Evolutionary conservation across 2,888 invertebrate genomes (phyloP), one percentile per base, ranked within the genome.

Genomic region (Agrochola lota): DNA sequence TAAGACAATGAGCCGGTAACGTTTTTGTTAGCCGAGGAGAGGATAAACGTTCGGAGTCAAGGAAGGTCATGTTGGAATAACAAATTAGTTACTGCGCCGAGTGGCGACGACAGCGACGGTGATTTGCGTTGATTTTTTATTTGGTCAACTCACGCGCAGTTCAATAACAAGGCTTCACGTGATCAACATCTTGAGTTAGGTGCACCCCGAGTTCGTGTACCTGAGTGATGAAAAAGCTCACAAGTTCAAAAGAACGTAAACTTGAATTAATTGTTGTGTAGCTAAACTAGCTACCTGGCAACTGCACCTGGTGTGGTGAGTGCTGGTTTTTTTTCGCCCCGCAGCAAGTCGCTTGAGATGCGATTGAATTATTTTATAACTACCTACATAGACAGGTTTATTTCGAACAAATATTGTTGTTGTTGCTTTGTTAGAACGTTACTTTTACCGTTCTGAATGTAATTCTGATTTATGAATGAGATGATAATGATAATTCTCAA

Each of bases 61-160:
- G 93, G 94, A 94, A 94, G 94, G 95, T 94, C 94, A 94, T 90
- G 86, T 91, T 91, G 90, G 91, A 93, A 94, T 93, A 93, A 93
- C 92, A 93, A 93, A 94, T 92, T 93, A 88, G 89, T 89, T 85
- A 86, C 87, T 86, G 81, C 83, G 88, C 83, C 85, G 87, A 85
- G 86, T 81, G 80, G 82, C 83, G 86, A 80, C 83, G 86, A 23
- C 52, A 23, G 57, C 67, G 77, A 71, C 81, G 79, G 83, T 83
- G 85, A 88, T 88, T 90, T 85, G 88, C 81, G 84, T 89, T 86
- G 80, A 89, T 90, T 90, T 88, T 90, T 89, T 90, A 88, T 88
- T 77, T 85, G 86, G 74, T 82, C 86, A 80, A 86, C 85, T 90
- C 88, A 77, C 88, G 84, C 88, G 86, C 87, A 88, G 86, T 90